A percentile compares a stretch with the other conserved stretches of the same genome.
Evolutionary conservation across 2,797 vertebrate genomes (phyloP).

Genomic region (Strix occidentalis): DNA sequence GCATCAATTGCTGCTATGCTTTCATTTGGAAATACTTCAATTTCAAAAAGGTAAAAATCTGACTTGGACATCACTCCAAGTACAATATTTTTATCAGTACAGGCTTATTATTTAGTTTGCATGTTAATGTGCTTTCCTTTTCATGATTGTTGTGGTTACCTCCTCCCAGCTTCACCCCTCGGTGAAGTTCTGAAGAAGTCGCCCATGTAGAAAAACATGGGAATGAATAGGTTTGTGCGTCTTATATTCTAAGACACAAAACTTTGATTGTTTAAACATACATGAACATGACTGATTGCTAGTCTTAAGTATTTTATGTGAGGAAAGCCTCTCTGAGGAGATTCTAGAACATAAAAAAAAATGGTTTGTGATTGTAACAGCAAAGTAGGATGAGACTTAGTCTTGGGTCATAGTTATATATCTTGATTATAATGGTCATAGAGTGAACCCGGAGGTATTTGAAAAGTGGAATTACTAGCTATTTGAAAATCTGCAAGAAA

Average conservation of each 20-base stretch:
- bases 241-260: neutral
- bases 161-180: neutral
- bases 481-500: neutral
- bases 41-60: neutral
- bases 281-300: neutral
- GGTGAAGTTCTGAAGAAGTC: neutral
- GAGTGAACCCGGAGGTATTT: neutral
- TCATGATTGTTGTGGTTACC: neutral
- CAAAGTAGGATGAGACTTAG: neutral
- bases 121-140: neutral
- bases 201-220: neutral
- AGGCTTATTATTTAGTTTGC: neutral
- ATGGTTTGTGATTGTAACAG: neutral
- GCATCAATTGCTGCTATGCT: neutral
- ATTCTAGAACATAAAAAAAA: neutral
- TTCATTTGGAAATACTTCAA: fast-evolving
- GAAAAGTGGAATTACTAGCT: neutral
- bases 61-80: neutral
- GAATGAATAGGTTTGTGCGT: neutral
- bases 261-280: neutral
- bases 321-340: neutral
- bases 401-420: neutral
- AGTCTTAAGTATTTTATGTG: neutral
- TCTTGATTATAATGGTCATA: neutral
- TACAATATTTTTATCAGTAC: neutral